Conservation (phyloP, 92 coral and sea anemone genomes). For the Zoanthus solanderi region DNA sequence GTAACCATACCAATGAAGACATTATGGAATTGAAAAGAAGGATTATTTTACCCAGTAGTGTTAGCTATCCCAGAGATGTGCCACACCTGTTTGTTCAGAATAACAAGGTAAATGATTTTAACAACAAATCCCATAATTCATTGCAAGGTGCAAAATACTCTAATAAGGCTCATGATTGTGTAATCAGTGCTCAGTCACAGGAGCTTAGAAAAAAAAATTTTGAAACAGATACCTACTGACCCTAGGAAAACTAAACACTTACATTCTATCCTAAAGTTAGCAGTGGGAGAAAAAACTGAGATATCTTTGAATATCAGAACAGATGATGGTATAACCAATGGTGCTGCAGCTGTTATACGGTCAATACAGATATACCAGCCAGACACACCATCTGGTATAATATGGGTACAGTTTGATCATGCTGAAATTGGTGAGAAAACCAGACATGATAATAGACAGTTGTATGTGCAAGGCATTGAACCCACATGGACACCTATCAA, state of each 20-base stretch:
- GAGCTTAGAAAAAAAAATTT: constrained; percentile 53
- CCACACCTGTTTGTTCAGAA: constrained; percentile 72
- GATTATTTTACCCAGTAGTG: constrained; percentile 1
- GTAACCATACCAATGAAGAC: constrained; percentile 1
- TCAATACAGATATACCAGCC: constrained; percentile 12
- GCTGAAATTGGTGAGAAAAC: constrained; percentile 9
- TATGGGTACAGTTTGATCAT: constrained; percentile 14
- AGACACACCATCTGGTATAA: constrained; percentile 12
- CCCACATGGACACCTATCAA: constrained; percentile 17
- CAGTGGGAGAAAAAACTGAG: constrained; percentile 51
- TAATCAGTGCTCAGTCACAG: constrained; percentile 60
- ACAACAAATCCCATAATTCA: constrained; percentile 70
- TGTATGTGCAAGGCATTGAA: constrained; percentile 15
- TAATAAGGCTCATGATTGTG: constrained; percentile 63
- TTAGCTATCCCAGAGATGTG: constrained; percentile 60
- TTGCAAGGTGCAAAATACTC: constrained; percentile 56
- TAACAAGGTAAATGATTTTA: constrained; percentile 71
- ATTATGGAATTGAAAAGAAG: constrained; percentile 2
- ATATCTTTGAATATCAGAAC: not conserved
- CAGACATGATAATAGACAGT: constrained; percentile 11
- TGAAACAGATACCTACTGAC: constrained; percentile 66
- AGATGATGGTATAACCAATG: constrained; percentile 1
- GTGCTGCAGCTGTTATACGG: constrained; percentile 8
- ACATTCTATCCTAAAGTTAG: constrained; percentile 55
- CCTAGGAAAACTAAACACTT: constrained; percentile 71